These are phyloP conservation scores for Artemia sinica DNA, from an alignment of 2,888 invertebrate species.

Conservation along the genomic window DNA sequence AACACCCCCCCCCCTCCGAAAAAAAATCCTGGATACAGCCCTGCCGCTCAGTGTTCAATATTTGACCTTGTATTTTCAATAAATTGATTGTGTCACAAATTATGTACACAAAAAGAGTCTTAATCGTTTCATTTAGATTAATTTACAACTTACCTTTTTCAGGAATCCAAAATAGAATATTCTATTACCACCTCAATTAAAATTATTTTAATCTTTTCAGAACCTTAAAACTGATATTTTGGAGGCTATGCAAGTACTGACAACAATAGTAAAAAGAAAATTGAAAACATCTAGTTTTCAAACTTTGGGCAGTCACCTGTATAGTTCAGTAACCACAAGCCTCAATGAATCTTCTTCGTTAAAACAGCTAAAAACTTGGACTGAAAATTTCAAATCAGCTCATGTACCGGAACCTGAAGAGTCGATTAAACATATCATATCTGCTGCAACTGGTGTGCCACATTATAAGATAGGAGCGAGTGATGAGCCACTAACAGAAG, in stretches of 20 bases:
- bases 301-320: background rate
- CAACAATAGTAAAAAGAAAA: background rate
- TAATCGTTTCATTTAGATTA: too few species aligned
- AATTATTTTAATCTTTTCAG: too few species aligned
- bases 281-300: background rate
- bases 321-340: background rate
- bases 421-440: constrained; percentile 1
- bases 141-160: too few species aligned
- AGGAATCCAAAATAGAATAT: too few species aligned
- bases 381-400: constrained; percentile 4
- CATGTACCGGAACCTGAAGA: constrained; percentile 1
- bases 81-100: too few species aligned
- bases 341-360: background rate
- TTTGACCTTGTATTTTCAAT: too few species aligned
- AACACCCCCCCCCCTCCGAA: too few species aligned
- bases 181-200: too few species aligned
- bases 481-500: background rate
- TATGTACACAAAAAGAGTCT: too few species aligned
- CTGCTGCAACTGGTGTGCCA: background rate
- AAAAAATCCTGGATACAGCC: too few species aligned
- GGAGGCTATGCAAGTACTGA: constrained; percentile 2
- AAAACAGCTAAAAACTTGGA: background rate
- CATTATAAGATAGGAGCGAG: background rate
- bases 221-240: background rate
- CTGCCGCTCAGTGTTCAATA: too few species aligned